Evolutionary conservation across 1,140 invertebrate species (phyloP).

Genomic region (Drosophila hydei): DNA sequence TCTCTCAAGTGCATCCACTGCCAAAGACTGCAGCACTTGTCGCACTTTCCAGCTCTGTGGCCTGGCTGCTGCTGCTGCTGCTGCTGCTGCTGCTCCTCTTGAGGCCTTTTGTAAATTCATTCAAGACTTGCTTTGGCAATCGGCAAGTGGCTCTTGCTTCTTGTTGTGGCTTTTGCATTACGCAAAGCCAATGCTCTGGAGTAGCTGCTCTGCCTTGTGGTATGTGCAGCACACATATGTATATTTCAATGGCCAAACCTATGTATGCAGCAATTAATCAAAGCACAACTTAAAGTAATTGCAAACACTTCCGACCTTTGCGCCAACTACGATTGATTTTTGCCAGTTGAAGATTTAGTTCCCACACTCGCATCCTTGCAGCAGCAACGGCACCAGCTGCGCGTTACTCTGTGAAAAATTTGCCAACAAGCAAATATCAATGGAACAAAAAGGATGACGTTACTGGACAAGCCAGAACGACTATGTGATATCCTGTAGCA

Average conservation of each 20-base stretch:
- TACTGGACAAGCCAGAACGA: background rate
- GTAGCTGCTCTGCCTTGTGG: background rate
- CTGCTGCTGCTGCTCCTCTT: background rate
- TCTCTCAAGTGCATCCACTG: slow-evolving; percentile 16
- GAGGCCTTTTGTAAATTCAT: slow-evolving; percentile 5
- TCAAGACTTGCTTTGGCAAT: slow-evolving; percentile 2
- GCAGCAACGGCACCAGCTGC: slow-evolving; percentile 46
- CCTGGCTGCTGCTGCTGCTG: too few relatives aligned
- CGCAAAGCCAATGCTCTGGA: slow-evolving; percentile 10
- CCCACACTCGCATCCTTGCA: slow-evolving; percentile 68
- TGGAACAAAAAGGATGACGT: slow-evolving; percentile 17
- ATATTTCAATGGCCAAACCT: background rate
- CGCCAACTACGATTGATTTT: slow-evolving; percentile 71
- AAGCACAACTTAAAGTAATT: slow-evolving; percentile 46
- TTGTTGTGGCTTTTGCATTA: slow-evolving; percentile 6
- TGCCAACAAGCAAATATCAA: slow-evolving; percentile 73
- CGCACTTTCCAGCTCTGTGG: slow-evolving; percentile 14
- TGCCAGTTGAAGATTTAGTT: slow-evolving; percentile 55
- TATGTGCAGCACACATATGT: background rate
- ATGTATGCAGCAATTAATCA: slow-evolving; percentile 58
- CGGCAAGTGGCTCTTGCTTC: background rate
- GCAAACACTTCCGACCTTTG: slow-evolving; percentile 62
- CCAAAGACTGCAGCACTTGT: slow-evolving; percentile 27
- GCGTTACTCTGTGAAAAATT: slow-evolving; percentile 71
- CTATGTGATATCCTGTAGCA: background rate